Evolutionary conservation across 2,797 vertebrate genomes (phyloP), one percentile per base, ranked within the genome.

Genomic region (Eulemur albifrons): DNA sequence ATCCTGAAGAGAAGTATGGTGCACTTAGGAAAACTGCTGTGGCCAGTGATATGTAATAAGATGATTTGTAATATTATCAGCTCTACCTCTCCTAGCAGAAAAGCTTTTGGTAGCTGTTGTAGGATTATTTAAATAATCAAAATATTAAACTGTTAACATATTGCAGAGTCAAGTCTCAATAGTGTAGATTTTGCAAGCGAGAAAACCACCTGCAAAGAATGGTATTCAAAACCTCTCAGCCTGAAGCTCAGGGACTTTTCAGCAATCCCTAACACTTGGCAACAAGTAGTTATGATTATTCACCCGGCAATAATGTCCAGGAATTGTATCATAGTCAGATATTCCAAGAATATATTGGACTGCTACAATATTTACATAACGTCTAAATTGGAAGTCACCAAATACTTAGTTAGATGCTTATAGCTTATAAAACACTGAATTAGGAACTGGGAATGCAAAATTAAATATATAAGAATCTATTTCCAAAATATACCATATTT

Each of bases 91-190:
- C 32, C 35, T 82, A 32, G 10, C 12, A 88, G 77, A 80, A 95
- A 81, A 69, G 4, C 14, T 48, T 92, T 72, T 52, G 10, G 6
- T 73, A 38, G 65, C 17, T 88, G 21, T 40, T 79, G 20, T 83
- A 25, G 27, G 40, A 70, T 90, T 89, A 90, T n/a, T 89, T 79
- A 93, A 93, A 93, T 45, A 45, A 45, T 45, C 18, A 93, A 85
- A 79, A 38, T 59, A 76, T 30, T 67, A 79, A 59, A 91, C 32
- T 65, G n/a, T 65, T n/a, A 32, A 65, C n/a, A 65, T 65, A 90
- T 52, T 32, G 21, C 38, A 17, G 38, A 90, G 21, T 57, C 73
- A 20, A 23, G 18, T 93, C 81, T 93, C 82, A 81, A 15, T 10
- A 80, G 30, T 32, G 7, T 8, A 79, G 32, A 89, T 52, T 92